Evolutionary conservation across 2,797 vertebrate genomes (phyloP).

Genomic region (Parambassis ranga): DNA sequence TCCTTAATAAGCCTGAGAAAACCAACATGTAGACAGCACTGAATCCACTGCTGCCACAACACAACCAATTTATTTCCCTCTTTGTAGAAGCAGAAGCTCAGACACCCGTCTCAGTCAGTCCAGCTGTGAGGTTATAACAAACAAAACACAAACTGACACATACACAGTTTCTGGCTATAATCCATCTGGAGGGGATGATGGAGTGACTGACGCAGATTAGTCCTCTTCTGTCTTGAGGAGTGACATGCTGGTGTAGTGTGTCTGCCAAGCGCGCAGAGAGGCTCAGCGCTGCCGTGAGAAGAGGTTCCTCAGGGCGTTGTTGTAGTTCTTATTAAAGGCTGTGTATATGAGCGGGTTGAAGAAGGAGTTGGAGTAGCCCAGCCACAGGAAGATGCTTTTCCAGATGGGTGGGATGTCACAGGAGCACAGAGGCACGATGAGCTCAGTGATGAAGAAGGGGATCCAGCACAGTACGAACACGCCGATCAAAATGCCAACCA

Average conservation of each 20-base stretch:
- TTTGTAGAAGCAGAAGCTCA: slow-evolving; percentile 2
- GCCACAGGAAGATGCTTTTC: slow-evolving; percentile 98
- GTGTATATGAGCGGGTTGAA: slow-evolving; percentile 99
- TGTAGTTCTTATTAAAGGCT: slow-evolving; percentile 98
- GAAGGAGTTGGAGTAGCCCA: slow-evolving; percentile 98
- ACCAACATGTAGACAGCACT: slow-evolving; percentile 3
- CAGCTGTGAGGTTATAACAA: slow-evolving; percentile 24
- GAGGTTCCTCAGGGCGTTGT: slow-evolving; percentile 92
- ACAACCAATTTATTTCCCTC: slow-evolving; percentile 10
- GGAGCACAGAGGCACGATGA: slow-evolving; percentile 90
- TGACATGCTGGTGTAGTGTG: slow-evolving; percentile 39
- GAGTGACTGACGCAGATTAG: slow-evolving; percentile 9
- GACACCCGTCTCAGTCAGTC: slow-evolving; percentile 32
- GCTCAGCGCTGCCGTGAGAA: slow-evolving; percentile 89
- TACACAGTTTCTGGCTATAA: slow-evolving; percentile 20
- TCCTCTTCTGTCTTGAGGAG: slow-evolving; percentile 21
- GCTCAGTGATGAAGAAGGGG: slow-evolving; percentile 96
- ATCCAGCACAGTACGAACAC: slow-evolving; percentile 98
- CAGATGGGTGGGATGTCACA: slow-evolving; percentile 91
- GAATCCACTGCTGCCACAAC: neutral
- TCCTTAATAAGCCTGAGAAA: slow-evolving; percentile 16
- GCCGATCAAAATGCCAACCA: slow-evolving; percentile 95
- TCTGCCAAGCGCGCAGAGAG: neutral
- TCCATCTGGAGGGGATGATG: slow-evolving; percentile 16
- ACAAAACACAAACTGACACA: slow-evolving; percentile 12